A percentile compares a stretch with the other conserved stretches of the same genome.
These are phyloP conservation scores for Antheraea yamamai DNA, from an alignment of 2,888 invertebrate species.

Conservation along the genomic window DNA sequence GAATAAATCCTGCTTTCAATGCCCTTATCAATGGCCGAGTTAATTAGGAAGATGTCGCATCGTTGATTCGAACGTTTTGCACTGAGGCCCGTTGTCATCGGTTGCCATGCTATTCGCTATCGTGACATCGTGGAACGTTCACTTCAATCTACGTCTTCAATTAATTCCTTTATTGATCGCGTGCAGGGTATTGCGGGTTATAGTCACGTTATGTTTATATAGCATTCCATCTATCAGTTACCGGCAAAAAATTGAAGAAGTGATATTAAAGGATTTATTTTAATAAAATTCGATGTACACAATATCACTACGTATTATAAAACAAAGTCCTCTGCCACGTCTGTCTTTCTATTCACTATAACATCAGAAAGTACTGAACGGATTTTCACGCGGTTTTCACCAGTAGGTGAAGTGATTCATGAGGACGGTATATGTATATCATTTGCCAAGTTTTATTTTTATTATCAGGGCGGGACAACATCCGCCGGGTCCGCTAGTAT, in stretches of 20 bases:
- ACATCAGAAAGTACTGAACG: no score
- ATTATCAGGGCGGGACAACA: no score
- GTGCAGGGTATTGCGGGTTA: slow-evolving; percentile 36
- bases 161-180: slow-evolving; percentile 59
- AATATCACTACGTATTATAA: no score
- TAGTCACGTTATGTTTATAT: not conserved
- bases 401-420: no score
- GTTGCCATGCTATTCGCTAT: slow-evolving; percentile 39
- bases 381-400: no score
- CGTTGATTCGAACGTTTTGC: slow-evolving; percentile 33
- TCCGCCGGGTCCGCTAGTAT: no score
- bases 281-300: not conserved
- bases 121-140: slow-evolving; percentile 41
- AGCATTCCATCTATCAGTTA: not conserved
- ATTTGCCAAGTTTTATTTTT: no score
- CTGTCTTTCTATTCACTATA: no score
- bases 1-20: slow-evolving; percentile 43
- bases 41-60: slow-evolving; percentile 34
- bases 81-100: slow-evolving; percentile 33
- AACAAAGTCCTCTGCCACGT: no score
- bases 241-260: not conserved
- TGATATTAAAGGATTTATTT: not conserved
- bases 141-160: slow-evolving; percentile 34
- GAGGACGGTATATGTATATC: no score
- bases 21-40: slow-evolving; percentile 36